Evolutionary conservation across 2,797 vertebrate genomes (phyloP).

Genomic region (Numenius phaeopus): DNA sequence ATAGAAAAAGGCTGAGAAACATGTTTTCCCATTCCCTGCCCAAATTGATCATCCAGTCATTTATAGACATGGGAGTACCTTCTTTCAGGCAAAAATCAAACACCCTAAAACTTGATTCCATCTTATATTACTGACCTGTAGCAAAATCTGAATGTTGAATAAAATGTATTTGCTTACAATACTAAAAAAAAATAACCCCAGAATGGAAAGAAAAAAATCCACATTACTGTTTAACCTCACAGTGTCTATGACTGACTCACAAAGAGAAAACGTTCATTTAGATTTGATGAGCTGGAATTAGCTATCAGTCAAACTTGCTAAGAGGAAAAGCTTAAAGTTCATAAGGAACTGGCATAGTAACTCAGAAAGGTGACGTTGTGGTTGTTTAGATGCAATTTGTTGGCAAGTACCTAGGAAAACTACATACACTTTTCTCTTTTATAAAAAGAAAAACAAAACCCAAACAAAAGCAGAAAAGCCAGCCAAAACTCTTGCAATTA

Average conservation of each 20-base stretch:
- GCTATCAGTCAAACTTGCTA: neutral
- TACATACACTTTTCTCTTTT: neutral
- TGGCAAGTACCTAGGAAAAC: constrained; percentile 10
- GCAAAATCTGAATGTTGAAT: neutral
- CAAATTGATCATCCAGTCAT: neutral
- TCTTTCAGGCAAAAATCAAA: neutral
- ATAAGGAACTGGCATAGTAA: neutral
- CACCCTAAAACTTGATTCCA: neutral
- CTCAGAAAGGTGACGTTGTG: neutral
- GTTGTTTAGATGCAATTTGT: neutral
- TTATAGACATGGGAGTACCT: neutral
- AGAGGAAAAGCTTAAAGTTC: neutral
- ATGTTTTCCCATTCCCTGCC: neutral
- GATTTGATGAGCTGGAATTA: neutral
- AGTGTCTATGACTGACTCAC: neutral
- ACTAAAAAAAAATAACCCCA: neutral
- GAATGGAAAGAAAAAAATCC: neutral
- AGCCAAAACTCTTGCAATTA: constrained; percentile 35
- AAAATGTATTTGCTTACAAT: neutral
- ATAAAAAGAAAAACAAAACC: neutral
- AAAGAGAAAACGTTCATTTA: neutral
- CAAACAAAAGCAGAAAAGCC: neutral
- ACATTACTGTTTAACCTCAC: neutral
- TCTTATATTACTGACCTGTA: neutral
- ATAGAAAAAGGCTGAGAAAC: neutral